Base-by-base conservation (phyloP, 64 coral and sea anemone genomes). In the Trachythela sp. region DNA sequence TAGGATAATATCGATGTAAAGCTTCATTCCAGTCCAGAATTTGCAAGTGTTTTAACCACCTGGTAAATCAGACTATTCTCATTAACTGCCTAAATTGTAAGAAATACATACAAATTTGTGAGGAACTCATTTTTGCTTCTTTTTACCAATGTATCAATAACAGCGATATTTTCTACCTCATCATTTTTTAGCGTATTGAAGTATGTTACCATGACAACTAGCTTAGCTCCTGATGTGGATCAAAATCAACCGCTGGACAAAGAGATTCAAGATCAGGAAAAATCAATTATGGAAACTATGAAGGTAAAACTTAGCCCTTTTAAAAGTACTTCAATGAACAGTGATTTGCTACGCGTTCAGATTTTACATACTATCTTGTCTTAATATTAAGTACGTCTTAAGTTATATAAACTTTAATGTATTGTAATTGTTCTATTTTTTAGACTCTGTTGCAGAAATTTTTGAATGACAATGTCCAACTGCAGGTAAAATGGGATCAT, bases 181-280 rank as follows among this genome's bases (percentile, higher is more conserved):
- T 84, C 84, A 51, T n/a, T 24, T 86, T 33, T 2, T 86, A 98
- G 95, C 48, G 68, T 94, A 56, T 60, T 98, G 54, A 94, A 91
- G 39, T 98, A 89, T 87, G 91, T 91, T n/a, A 98, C 95, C 37
- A 92, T 89, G 42, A 89, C 94, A 54, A 98, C 93, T 76, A 94
- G 90, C 2, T n/a, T 98, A 56, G 91, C 67, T 72, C 87, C 92
- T 36, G 91, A 91, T 52, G 49, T 93, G 3, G 95, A 98, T 64
- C 59, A 31, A 1, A 87, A 85, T 5, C 95, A 94, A 86, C 76
- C 84, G 18, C 89, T 93, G 40, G 95, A 98, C 29, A 98, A 98
- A 88, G 95, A 94, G 51, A 2, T 91, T 20, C 26, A 91, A 41
- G 95, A 98, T 40, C 94, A 93, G 51, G 95, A 98, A 48, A 94